Evolutionary conservation across 2,888 invertebrate genomes (phyloP).

Genomic region (Tridacna crocea): DNA sequence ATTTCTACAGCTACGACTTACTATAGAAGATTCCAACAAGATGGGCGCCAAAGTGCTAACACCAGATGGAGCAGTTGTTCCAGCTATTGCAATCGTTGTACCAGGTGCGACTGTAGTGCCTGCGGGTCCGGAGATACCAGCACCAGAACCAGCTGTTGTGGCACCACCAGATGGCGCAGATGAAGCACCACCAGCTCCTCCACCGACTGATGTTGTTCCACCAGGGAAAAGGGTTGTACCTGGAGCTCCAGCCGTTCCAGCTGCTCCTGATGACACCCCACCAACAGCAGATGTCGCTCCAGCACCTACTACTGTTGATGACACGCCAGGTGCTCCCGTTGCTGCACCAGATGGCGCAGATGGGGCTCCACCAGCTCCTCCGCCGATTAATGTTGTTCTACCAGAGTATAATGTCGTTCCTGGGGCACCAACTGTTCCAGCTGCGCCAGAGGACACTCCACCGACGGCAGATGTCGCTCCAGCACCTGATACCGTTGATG

Average conservation of each 20-base stretch:
- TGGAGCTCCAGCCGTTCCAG: background rate
- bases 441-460: background rate
- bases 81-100: background rate
- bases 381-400: background rate
- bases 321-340: too few species aligned
- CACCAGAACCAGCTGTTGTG: background rate
- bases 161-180: background rate
- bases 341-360: background rate
- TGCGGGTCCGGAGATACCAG: background rate
- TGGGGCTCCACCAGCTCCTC: background rate
- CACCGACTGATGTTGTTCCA: background rate
- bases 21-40: background rate
- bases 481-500: too few species aligned
- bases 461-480: background rate
- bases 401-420: background rate
- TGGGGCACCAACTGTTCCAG: background rate
- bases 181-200: background rate
- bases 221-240: background rate
- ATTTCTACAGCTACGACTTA: background rate
- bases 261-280: background rate
- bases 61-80: background rate
- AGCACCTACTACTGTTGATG: too few species aligned
- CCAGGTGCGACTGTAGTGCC: background rate
- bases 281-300: background rate
- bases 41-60: background rate